Conservation (phyloP, 1,140 invertebrate genomes). For the Sinella curviseta region DNA sequence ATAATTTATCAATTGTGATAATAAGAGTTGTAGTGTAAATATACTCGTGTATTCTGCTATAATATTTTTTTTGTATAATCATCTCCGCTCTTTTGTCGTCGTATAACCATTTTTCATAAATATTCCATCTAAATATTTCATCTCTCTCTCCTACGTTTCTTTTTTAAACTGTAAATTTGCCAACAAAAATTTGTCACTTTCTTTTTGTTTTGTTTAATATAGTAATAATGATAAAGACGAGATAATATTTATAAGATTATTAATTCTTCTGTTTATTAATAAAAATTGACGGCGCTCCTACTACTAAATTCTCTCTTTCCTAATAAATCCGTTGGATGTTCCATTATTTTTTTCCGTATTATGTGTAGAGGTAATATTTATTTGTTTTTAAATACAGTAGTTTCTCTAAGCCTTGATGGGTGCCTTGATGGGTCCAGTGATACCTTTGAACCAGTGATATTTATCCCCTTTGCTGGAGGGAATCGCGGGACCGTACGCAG, state of each 20-base stretch:
- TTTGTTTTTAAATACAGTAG: background rate
- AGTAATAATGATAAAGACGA: background rate
- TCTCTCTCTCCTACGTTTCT: too few species aligned
- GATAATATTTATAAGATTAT: background rate
- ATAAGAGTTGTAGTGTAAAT: too few species aligned
- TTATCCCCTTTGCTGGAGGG: slow-evolving; percentile 39
- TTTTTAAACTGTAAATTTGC: too few species aligned
- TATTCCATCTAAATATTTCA: too few species aligned
- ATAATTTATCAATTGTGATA: too few species aligned
- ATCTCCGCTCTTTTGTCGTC: background rate
- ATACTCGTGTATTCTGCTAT: background rate
- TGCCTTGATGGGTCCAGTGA: slow-evolving; percentile 38
- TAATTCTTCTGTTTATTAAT: background rate
- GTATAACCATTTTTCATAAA: background rate
- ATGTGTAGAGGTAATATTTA: background rate
- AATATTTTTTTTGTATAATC: background rate
- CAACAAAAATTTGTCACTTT: background rate
- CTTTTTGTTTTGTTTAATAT: too few species aligned
- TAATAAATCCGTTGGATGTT: too few species aligned
- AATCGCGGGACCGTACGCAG: slow-evolving; percentile 30
- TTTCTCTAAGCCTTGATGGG: slow-evolving; percentile 38
- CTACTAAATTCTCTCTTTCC: too few species aligned
- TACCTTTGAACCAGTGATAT: slow-evolving; percentile 45
- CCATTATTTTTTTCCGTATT: too few species aligned
- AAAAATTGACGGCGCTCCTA: background rate